Base-by-base conservation (phyloP, 1,140 invertebrate genomes). In the Andricus grossulariae region DNA sequence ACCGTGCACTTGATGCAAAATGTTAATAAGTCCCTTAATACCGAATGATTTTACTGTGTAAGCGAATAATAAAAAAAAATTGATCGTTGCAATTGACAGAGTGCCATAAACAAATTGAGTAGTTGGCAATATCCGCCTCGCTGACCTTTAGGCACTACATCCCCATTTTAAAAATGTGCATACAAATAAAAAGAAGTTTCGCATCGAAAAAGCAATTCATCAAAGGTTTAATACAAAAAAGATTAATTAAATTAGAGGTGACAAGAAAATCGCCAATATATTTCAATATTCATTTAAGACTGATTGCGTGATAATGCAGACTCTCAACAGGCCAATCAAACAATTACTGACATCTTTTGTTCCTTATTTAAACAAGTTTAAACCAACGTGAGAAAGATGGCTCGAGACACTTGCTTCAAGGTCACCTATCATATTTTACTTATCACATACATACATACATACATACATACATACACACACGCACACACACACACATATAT, bases 81-180 rank as follows among this genome's bases (percentile, higher is more conserved):
- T 66, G 21, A 16, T 32, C 57, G 39, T 32, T 66, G 25, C 25
- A 39, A 66, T 66, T 66, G 60, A 45, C 60, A 66, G 32, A 66
- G 60, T 66, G 60, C 60, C 25, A 66, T 66, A 39, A 66, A 66
- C 39, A 66, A 66, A 66, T 66, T 39, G 45, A 66, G 12, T 39
- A 39, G 60, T 66, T 66, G 60, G 60, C 60, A 66, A 66, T 66
- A 66, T 66, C 60, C 15, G 39, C 25, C 39, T 66, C 25, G 60
- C 32, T 66, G 60, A 66, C 60, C 60, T 66, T 66, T 66, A 12
- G 60, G 60, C 60, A 66, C 32, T n/a, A 66, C 32, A 66, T 66
- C 60, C 15, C 39, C 60, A 66, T 45, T 45, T 45, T 1, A 45
- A 45, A 66, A 66, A 66, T 66, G 60, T 32, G 25, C 21, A 66